Conservation (phyloP, 2,797 vertebrate genomes). For the Malacoraja senta region DNA sequence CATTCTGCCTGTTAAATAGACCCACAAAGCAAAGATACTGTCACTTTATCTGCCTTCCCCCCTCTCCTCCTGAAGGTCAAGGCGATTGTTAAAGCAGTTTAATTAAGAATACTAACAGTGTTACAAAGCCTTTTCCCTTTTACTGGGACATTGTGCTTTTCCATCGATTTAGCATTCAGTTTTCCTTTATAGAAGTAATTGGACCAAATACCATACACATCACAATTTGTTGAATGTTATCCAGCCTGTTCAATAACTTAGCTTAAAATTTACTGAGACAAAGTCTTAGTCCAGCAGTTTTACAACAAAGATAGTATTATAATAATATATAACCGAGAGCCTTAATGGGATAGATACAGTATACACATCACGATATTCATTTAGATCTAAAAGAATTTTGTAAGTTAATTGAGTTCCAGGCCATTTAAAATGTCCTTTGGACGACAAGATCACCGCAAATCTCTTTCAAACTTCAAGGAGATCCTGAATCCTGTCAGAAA, state of each 20-base stretch:
- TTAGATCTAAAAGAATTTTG: neutral
- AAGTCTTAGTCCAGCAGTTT: conserved; percentile 26
- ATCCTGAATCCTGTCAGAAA: neutral
- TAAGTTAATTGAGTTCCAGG: neutral
- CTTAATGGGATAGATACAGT: neutral
- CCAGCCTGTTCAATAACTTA: neutral
- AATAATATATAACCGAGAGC: conserved; percentile 13
- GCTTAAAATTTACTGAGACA: neutral
- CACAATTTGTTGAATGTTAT: neutral
- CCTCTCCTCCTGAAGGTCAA: neutral
- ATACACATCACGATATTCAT: conserved; percentile 10
- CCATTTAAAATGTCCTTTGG: conserved; percentile 26
- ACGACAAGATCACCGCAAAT: conserved; percentile 10
- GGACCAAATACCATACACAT: neutral
- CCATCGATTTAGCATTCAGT: neutral
- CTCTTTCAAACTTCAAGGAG: neutral
- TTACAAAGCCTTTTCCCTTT: neutral
- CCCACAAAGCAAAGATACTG: neutral
- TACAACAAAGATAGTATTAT: neutral
- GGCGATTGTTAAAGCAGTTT: neutral
- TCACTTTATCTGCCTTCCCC: neutral
- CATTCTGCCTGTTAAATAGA: neutral
- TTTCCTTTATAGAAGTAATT: neutral
- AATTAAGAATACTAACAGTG: neutral
- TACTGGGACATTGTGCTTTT: neutral